A percentile compares a stretch with the other conserved stretches of the same genome.
phyloP scores from a whole-genome alignment of 1,140 invertebrate genomes.

The Euura saliciscinereae region DNA sequence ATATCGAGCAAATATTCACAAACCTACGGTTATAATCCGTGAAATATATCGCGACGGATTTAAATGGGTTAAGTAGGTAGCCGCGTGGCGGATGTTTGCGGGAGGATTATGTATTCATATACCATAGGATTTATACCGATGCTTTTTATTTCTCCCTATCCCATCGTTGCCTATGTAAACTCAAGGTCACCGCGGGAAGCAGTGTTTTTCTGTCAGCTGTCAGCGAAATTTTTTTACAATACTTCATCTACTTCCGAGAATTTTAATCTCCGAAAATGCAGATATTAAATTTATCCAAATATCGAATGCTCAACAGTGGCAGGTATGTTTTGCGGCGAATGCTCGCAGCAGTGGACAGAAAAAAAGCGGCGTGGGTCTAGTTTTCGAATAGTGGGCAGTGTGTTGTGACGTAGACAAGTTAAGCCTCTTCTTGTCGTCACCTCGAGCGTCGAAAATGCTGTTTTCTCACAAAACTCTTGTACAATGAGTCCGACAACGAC shows the following conservation, averaged over 20 bases:
- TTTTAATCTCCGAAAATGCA: too few species aligned
- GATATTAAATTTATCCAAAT: too few species aligned
- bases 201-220: too few species aligned
- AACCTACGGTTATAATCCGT: slow-evolving; percentile 49
- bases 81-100: slow-evolving; percentile 56
- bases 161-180: too few species aligned
- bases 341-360: too few species aligned
- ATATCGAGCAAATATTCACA: slow-evolving; percentile 41
- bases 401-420: slow-evolving; percentile 58
- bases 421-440: slow-evolving; percentile 58
- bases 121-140: slow-evolving; percentile 32
- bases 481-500: slow-evolving; percentile 47
- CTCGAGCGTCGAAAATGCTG: slow-evolving; percentile 61
- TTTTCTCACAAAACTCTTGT: slow-evolving; percentile 57
- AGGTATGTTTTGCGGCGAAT: too few species aligned
- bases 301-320: too few species aligned
- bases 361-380: too few species aligned
- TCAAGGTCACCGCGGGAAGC: too few species aligned
- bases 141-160: neutral
- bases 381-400: neutral
- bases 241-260: too few species aligned
- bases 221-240: too few species aligned
- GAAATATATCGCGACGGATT: slow-evolving; percentile 56
- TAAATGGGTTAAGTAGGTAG: slow-evolving; percentile 34
- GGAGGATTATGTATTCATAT: slow-evolving; percentile 57